Evolutionary conservation across 2,113 vertebrate species (phyloP).

Genomic region (Melanotaenia duboulayi): DNA sequence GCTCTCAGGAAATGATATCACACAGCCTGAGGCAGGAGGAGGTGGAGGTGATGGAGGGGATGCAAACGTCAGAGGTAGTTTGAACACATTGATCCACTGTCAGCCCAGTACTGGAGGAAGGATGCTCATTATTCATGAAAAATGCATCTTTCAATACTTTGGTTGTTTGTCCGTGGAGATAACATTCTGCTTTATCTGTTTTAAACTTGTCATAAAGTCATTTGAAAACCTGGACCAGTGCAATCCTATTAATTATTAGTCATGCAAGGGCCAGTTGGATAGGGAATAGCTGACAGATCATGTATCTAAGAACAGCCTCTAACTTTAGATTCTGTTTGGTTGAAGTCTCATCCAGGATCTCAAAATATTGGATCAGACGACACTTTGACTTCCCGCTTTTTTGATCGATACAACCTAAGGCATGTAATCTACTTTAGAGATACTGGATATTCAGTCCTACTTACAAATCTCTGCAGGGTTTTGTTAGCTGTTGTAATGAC

Average conservation of each 20-base stretch:
- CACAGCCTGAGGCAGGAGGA: slow-evolving; percentile 28
- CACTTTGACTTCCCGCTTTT: slow-evolving; percentile 41
- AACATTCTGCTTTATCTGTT: neutral
- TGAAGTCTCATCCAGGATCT: neutral
- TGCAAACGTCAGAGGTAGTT: slow-evolving; percentile 12
- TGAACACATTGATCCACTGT: slow-evolving; percentile 33
- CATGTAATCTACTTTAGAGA: slow-evolving; percentile 18
- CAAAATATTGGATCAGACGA: slow-evolving; percentile 20
- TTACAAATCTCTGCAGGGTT: slow-evolving; percentile 3
- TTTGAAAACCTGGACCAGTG: neutral
- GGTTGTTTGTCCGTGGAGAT: slow-evolving; percentile 18
- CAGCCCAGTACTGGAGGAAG: neutral
- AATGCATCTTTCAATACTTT: slow-evolving; percentile 18
- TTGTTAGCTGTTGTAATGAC: slow-evolving; percentile 5
- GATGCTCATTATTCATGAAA: slow-evolving; percentile 35
- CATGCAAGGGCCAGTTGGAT: fast-evolving
- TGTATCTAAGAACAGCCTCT: too few relatives aligned
- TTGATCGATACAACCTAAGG: slow-evolving; percentile 32
- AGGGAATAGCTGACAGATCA: neutral
- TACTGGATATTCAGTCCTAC: slow-evolving; percentile 9
- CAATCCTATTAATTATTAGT: neutral
- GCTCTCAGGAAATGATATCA: slow-evolving; percentile 46
- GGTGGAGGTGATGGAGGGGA: slow-evolving; percentile 20
- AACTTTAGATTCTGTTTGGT: slow-evolving; percentile 17
- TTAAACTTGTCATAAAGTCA: neutral